phyloP scores from a whole-genome alignment of 1,140 invertebrate species.

The Orchesella cincta region DNA sequence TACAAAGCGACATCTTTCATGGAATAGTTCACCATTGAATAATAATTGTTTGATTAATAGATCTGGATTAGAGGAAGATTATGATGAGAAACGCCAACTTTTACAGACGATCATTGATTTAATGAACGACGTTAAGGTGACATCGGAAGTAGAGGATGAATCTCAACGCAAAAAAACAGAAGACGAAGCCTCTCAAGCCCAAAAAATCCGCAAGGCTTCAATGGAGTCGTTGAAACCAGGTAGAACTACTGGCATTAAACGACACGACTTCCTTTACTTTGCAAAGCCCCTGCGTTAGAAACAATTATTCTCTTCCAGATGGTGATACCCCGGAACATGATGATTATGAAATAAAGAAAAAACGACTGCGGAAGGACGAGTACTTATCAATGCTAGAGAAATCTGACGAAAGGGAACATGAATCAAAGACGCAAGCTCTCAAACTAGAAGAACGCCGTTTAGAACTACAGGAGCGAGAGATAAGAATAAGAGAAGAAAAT shows the following conservation, averaged over 20 bases:
- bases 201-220: neutral
- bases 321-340: neutral
- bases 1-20: neutral
- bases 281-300: neutral
- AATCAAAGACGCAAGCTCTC: neutral
- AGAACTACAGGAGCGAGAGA: neutral
- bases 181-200: neutral
- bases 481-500: neutral
- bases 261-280: neutral
- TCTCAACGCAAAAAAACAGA: neutral
- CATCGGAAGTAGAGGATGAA: neutral
- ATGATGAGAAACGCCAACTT: neutral
- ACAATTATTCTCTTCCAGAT: neutral
- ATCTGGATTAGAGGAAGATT: neutral
- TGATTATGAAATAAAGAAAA: neutral
- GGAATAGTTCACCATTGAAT: neutral
- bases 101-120: too few species aligned
- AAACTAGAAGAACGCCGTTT: neutral
- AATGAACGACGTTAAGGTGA: neutral
- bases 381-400: neutral
- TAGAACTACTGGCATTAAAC: neutral
- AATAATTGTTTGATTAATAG: neutral
- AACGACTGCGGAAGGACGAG: neutral
- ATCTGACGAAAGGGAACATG: conserved; percentile 11
- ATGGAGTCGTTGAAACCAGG: neutral